Evolutionary conservation across 2,113 vertebrate species (phyloP).

Genomic region (Athene cunicularia): DNA sequence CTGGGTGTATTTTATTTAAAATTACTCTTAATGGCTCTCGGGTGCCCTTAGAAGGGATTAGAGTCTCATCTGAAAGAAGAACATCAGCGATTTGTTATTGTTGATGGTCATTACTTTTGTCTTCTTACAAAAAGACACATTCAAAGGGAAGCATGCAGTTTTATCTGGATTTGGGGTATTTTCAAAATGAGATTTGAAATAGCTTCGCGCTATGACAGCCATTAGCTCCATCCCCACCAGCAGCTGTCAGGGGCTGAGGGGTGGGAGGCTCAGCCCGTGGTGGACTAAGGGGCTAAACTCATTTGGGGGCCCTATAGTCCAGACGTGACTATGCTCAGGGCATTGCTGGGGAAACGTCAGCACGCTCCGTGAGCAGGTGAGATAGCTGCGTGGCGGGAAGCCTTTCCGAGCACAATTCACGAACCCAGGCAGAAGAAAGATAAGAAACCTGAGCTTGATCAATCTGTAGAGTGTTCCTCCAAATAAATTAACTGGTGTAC

Average conservation of each 20-base stretch:
- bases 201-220: neutral
- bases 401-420: neutral
- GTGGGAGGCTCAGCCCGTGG: neutral
- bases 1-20: constrained; percentile 45
- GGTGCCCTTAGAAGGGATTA: constrained; percentile 42
- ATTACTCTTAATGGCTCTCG: constrained; percentile 47
- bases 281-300: neutral
- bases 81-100: neutral
- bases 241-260: too few relatives aligned
- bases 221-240: neutral
- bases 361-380: rapidly evolving
- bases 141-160: neutral
- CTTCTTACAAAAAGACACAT: neutral
- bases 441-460: constrained; percentile 7
- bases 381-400: rapidly evolving
- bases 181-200: neutral
- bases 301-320: rapidly evolving
- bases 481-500: neutral
- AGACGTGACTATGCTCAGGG: rapidly evolving
- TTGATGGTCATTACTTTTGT: neutral
- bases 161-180: neutral
- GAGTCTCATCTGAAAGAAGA: neutral
- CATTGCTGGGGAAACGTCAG: rapidly evolving
- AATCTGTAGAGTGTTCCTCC: neutral
- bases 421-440: neutral